phyloP scores from a whole-genome alignment of 2,888 invertebrate genomes.

The Chesias legatella region DNA sequence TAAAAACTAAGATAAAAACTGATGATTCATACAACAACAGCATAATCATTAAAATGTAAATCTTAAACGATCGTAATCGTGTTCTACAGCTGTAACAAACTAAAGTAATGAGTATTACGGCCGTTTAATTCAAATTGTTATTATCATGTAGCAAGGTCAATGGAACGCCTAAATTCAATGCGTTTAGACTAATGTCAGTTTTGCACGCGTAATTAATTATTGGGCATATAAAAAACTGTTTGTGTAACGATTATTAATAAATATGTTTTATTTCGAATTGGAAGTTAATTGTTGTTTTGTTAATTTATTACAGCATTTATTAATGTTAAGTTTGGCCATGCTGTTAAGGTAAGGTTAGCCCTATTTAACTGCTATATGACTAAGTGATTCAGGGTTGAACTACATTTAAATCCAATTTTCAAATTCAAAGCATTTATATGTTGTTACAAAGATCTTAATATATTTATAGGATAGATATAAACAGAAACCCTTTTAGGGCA shows the following conservation, averaged over 20 bases:
- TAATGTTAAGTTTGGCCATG: too few species aligned
- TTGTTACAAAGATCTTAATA: too few species aligned
- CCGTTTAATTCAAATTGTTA: constrained; percentile 52
- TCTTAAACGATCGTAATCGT: constrained; percentile 51
- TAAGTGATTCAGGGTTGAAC: too few species aligned
- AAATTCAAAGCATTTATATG: too few species aligned
- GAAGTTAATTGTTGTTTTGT: too few species aligned
- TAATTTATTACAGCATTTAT: too few species aligned
- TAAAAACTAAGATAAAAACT: constrained; percentile 20
- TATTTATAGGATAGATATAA: too few species aligned
- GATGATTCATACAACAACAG: constrained; percentile 33
- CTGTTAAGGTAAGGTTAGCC: too few species aligned
- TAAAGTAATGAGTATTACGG: constrained; percentile 48
- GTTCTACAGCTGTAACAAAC: constrained; percentile 41
- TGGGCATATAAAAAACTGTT: constrained; percentile 2
- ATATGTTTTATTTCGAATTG: too few species aligned
- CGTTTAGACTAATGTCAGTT: constrained; percentile 22
- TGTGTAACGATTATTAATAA: background rate
- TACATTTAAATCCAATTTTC: too few species aligned
- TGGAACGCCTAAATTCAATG: constrained; percentile 29
- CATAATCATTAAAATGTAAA: constrained; percentile 47
- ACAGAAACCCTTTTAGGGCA: too few species aligned
- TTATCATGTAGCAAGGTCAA: constrained; percentile 45
- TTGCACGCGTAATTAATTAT: constrained; percentile 19
- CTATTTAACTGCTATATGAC: too few species aligned